phyloP scores from a whole-genome alignment of 2,797 vertebrate species.

The Diplodus sargus region DNA sequence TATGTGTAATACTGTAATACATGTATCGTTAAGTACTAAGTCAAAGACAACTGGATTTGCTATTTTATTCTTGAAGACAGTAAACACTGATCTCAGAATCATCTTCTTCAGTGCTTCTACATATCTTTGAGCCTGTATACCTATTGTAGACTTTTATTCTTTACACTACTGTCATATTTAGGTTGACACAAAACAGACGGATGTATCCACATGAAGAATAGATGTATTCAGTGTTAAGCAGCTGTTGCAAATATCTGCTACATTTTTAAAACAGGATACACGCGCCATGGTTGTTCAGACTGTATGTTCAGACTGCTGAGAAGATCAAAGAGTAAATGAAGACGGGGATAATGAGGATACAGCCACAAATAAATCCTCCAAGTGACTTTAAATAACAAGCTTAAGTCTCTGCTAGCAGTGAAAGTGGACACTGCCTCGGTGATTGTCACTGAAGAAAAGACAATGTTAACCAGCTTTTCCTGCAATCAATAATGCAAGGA shows the following conservation, averaged over 20 bases:
- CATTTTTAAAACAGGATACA: slow-evolving; percentile 13
- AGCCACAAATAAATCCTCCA: slow-evolving; percentile 71
- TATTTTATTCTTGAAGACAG: slow-evolving; percentile 1
- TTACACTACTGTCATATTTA: not conserved
- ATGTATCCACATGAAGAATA: slow-evolving; percentile 6
- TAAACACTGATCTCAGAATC: not conserved
- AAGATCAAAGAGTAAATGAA: slow-evolving; percentile 71
- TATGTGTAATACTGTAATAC: not conserved
- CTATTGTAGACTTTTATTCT: not conserved
- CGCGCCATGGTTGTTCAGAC: slow-evolving; percentile 10
- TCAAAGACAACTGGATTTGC: not conserved
- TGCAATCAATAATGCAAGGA: slow-evolving; percentile 61
- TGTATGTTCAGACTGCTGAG: slow-evolving; percentile 34
- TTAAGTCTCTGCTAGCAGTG: slow-evolving; percentile 67
- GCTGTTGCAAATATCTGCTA: slow-evolving; percentile 1
- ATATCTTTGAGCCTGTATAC: not conserved
- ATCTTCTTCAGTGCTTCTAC: not conserved
- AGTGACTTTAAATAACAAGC: slow-evolving; percentile 81
- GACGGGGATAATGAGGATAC: slow-evolving; percentile 71
- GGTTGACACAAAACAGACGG: not conserved
- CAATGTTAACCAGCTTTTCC: slow-evolving; percentile 46
- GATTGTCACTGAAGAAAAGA: slow-evolving; percentile 49
- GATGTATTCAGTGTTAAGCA: slow-evolving; percentile 14
- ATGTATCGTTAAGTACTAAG: not conserved
- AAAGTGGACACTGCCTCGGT: slow-evolving; percentile 74